phyloP scores from a whole-genome alignment of 2,888 invertebrate genomes.

The Drosophila barbarae region DNA sequence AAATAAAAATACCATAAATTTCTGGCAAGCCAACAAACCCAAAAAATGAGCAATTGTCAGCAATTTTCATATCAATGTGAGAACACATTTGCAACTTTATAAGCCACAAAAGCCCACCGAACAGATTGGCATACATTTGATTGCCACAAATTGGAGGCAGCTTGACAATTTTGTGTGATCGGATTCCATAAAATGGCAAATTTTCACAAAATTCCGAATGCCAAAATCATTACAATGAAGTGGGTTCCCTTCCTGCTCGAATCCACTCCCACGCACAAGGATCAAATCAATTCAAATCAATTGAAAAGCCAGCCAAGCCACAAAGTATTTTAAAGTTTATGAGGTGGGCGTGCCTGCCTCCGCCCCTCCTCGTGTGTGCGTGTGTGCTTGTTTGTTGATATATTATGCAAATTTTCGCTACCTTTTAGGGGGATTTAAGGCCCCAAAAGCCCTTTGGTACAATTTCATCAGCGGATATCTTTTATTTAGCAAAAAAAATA shows the following conservation, averaged over 20 bases:
- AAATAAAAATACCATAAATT: slow-evolving; percentile 16
- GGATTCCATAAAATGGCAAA: slow-evolving; percentile 51
- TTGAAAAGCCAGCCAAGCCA: slow-evolving; percentile 58
- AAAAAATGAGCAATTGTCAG: slow-evolving; percentile 24
- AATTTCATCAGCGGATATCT: slow-evolving; percentile 35
- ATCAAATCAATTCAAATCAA: slow-evolving; percentile 67
- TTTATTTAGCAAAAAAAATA: slow-evolving; percentile 42
- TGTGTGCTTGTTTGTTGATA: slow-evolving; percentile 46
- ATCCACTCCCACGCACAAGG: slow-evolving; percentile 22
- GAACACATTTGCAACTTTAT: slow-evolving; percentile 29
- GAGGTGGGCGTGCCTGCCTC: slow-evolving; percentile 26
- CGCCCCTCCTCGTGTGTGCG: background rate
- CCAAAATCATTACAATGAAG: slow-evolving; percentile 55
- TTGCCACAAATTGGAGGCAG: slow-evolving; percentile 55
- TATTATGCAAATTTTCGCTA: slow-evolving; percentile 61
- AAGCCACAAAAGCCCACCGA: slow-evolving; percentile 26
- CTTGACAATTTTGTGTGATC: slow-evolving; percentile 59
- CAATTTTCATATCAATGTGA: slow-evolving; percentile 31
- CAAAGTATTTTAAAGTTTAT: slow-evolving; percentile 52
- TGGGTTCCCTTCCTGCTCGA: slow-evolving; percentile 5
- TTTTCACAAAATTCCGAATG: slow-evolving; percentile 48
- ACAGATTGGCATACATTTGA: slow-evolving; percentile 38
- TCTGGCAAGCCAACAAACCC: slow-evolving; percentile 3
- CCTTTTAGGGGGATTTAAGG: slow-evolving; percentile 11
- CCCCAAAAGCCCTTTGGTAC: background rate